Base-by-base conservation (phyloP, 1,140 invertebrate genomes). In the Philotrypesis tridentata region DNA sequence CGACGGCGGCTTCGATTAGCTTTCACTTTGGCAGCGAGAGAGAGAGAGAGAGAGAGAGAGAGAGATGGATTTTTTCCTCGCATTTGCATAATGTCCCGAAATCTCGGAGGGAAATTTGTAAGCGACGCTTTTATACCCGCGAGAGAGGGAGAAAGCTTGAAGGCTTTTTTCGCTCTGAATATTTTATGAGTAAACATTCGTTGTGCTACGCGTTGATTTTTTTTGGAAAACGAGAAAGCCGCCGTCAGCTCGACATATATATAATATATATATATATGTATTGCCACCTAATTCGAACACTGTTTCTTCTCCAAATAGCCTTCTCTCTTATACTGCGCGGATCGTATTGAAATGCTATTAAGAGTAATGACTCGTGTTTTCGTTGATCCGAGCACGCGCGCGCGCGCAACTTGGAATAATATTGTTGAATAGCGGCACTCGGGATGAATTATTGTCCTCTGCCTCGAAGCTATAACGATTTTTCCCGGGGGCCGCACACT, bases 341-440 rank as follows among this genome's bases (percentile, higher is more conserved):
- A 55, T 55, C 48, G 7, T 17, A 55, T 55, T 55, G 33, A 21
- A 37, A 37, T 21, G 68, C 33, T 14, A 73, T 73, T 73, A 73
- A 73, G 29, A 40, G 71, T 71, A 48, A 73, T 73, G 71, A 73
- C 71, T 73, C 27, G 27, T 29, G 40, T 25, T 73, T 73, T 73
- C 71, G 11, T 48, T 73, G 71, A 73, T 73, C 37, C 37, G 33
- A 37, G 33, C 33, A 21, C n/a, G 37, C 21, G 14, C n/a, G 25
- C 37, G 8, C 23, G 23, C 40, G 71, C 23, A 37, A 55, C 4
- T 55, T 55, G 33, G 71, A 31, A 48, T 40, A 48, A 73, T 73
- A 40, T 48, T 73, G 17, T 48, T 14, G 37, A 27, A 40, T 73
- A 40, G 48, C 67, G 67, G 27, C 67, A 70, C 67, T 68, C 67